Evolutionary conservation across 2,888 invertebrate genomes (phyloP), one percentile per base, ranked within the genome.

Genomic region (Caenorhabditis japonica): DNA sequence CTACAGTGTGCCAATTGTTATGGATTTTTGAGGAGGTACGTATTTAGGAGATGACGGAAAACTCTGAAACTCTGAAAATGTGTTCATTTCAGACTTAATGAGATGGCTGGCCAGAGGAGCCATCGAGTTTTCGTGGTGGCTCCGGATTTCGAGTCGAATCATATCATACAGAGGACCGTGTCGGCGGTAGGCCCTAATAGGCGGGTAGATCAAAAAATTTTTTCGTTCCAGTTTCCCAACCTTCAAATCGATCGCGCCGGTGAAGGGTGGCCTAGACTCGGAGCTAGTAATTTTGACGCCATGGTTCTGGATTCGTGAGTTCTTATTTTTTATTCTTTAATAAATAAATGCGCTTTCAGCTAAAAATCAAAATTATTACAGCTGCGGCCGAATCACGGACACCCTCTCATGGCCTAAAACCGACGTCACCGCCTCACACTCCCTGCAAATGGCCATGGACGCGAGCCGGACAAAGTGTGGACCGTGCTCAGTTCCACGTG

Each of bases 181-280:
- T 23, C 69, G 38, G 62, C 70, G 27, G 59, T 66, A 46, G 47
- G 59, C 66, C 21, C 13, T 33, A 8, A 27, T 8, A 15, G 27
- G 15, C 44, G n/a, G 12, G 25, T 47, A 30, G 30, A 10, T 30
- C 30, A 30, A 30, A 30, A n/a, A n/a, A n/a, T n/a, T n/a, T n/a
- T n/a, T n/a, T n/a, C n/a, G n/a, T 60, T 75, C 30, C 60, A 78
- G 78, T 78, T 78, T 36, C 70, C 73, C n/a, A 38, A 47, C 10
- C 60, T 78, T 4, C 56, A 60, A 60, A 53, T 78, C 38, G 66
- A 74, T n/a, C 53, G 71, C 33, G 62, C 74, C 30, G 52, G 43
- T 1, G 55, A 66, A 21, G 71, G 72, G 0, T 62, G 62, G 68
- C 59, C 62, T 1, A 27, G 51, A 4, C n/a, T 38, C 10, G 52